Evolutionary conservation across 2,113 vertebrate species (phyloP).

Genomic region (Cyphomyrus plagiostoma): DNA sequence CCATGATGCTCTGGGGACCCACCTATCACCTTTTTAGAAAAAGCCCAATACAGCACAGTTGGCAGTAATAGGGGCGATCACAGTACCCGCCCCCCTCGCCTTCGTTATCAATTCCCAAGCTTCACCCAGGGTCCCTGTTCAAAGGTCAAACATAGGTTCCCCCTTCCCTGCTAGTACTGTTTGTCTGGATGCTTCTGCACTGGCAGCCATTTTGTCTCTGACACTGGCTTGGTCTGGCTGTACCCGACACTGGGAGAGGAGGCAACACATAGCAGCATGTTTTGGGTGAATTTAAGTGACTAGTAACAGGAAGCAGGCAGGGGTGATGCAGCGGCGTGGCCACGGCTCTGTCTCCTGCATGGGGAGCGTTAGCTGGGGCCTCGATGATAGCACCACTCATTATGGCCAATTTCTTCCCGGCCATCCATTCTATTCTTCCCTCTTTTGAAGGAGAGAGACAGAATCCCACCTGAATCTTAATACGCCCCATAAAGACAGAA

Average conservation of each 20-base stretch:
- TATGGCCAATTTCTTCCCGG: slow-evolving; percentile 25
- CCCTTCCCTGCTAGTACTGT: not conserved
- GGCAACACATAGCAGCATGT: not conserved
- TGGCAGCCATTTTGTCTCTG: not conserved
- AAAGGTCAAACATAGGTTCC: not conserved
- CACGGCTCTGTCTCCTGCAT: not conserved
- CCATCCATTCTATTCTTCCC: not conserved
- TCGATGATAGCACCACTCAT: slow-evolving; percentile 10
- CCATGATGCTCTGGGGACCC: no score
- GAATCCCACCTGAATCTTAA: slow-evolving; percentile 26
- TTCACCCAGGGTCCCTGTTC: not conserved
- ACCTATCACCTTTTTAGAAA: not conserved
- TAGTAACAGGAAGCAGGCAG: not conserved
- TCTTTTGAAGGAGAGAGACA: slow-evolving; percentile 15
- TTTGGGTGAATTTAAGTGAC: not conserved
- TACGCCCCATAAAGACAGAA: not conserved
- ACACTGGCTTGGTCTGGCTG: not conserved
- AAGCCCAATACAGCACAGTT: not conserved
- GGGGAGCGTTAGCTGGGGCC: slow-evolving; percentile 3
- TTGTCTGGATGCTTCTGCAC: not conserved
- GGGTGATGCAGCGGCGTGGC: slow-evolving; percentile 4
- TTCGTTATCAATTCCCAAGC: not conserved
- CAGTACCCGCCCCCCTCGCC: not conserved
- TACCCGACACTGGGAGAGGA: not conserved
- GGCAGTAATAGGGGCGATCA: no score